phyloP scores from a whole-genome alignment of 2,797 vertebrate species.

The Caiman crocodilus region DNA sequence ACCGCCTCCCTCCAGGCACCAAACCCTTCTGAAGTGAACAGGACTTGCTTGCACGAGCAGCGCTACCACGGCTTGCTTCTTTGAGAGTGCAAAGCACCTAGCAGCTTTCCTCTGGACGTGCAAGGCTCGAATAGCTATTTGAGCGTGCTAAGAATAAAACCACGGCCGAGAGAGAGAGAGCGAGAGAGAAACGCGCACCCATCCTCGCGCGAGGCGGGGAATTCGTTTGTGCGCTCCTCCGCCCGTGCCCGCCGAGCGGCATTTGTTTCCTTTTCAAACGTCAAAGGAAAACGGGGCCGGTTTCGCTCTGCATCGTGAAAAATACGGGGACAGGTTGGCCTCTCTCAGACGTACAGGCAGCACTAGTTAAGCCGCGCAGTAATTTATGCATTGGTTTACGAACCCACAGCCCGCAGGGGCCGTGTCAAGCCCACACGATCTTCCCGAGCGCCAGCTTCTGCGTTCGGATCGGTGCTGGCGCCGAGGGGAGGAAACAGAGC shows the following conservation, averaged over 20 bases:
- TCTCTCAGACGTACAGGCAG: rapidly evolving
- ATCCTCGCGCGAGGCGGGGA: no score
- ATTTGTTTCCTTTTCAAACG: neutral
- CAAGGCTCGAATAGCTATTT: no score
- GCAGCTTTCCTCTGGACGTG: no score
- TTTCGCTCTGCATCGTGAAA: neutral
- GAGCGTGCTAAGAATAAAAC: no score
- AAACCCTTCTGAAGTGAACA: neutral
- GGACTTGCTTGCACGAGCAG: neutral
- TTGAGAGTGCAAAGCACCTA: no score
- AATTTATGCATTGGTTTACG: neutral
- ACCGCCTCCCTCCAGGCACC: neutral
- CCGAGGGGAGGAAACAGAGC: neutral
- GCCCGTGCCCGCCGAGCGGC: no score
- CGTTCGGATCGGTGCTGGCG: rapidly evolving
- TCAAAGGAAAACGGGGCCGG: neutral
- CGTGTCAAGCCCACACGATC: neutral
- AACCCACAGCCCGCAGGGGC: neutral
- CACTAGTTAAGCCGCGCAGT: neutral
- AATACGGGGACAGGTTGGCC: neutral
- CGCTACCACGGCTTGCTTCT: no score
- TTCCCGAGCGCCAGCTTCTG: neutral
- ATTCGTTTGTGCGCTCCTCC: no score
- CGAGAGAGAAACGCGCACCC: no score
- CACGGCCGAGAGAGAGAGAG: no score